Evolutionary conservation across 2,797 vertebrate genomes (phyloP).

Genomic region (Takifugu ocellatus): DNA sequence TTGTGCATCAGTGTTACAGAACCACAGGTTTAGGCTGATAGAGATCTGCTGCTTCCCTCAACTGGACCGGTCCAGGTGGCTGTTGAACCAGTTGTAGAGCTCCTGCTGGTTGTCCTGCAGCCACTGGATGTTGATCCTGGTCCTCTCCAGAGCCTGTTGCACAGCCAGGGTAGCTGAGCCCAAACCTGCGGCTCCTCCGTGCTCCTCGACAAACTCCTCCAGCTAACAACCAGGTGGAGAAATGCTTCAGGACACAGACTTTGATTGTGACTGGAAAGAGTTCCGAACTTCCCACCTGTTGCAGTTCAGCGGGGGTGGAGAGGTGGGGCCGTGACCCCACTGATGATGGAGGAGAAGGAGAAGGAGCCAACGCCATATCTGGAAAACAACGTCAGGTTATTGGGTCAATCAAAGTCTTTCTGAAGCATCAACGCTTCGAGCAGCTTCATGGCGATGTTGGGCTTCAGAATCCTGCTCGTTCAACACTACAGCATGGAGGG

Average conservation of each 20-base stretch:
- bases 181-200: constrained; percentile 72
- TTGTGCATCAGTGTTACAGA: too few species aligned
- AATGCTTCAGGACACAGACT: neutral
- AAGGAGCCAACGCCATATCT: constrained; percentile 88
- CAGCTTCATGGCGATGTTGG: too few species aligned
- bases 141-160: constrained; percentile 86
- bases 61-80: constrained; percentile 8
- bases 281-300: constrained; percentile 73
- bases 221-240: constrained; percentile 65
- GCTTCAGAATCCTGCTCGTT: too few species aligned
- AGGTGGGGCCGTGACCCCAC: constrained; percentile 78
- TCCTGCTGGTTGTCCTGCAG: constrained; percentile 69
- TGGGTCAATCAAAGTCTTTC: too few species aligned
- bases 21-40: too few species aligned
- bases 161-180: constrained; percentile 81
- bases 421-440: too few species aligned
- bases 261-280: neutral
- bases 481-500: too few species aligned
- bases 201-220: constrained; percentile 75
- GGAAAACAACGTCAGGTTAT: constrained; percentile 1
- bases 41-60: neutral
- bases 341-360: constrained; percentile 84
- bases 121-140: constrained; percentile 85
- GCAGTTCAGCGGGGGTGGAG: constrained; percentile 75
- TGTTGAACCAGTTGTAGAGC: constrained; percentile 76